phyloP scores from a whole-genome alignment of 2,888 invertebrate species.

The Lamellibrachia satsuma region DNA sequence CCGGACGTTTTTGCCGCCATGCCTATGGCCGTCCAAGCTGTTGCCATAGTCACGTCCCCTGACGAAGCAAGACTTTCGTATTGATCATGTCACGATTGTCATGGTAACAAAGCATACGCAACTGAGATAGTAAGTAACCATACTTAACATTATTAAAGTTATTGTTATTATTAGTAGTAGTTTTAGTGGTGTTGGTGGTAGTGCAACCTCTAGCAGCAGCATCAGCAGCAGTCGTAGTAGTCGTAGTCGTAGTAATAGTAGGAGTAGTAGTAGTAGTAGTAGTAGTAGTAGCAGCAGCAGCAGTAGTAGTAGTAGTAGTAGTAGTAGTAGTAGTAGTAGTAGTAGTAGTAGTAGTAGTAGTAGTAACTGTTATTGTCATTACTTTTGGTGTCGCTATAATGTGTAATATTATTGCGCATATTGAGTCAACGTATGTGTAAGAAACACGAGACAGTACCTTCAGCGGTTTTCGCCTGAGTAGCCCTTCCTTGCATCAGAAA shows the following conservation, averaged over 20 bases:
- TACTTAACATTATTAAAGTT: no score
- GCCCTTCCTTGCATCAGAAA: not conserved
- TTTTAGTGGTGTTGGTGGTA: constrained; percentile 21
- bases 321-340: constrained; percentile 19
- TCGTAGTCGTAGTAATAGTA: constrained; percentile 42
- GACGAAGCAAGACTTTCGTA: no score
- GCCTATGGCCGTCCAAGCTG: no score
- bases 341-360: constrained; percentile 19
- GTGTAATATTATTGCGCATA: no score
- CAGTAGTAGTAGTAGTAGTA: not conserved
- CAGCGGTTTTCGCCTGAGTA: not conserved
- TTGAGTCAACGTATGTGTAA: no score
- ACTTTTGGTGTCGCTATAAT: no score
- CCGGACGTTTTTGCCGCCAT: no score
- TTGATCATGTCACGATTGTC: no score
- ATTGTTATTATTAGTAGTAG: not conserved
- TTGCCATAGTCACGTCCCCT: no score
- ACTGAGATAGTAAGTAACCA: no score
- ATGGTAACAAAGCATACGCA: no score
- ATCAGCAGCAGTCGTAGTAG: constrained; percentile 32
- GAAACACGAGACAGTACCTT: not conserved
- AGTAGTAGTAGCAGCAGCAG: constrained; percentile 22
- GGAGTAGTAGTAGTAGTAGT: constrained; percentile 42
- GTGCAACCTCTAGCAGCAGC: constrained; percentile 18
- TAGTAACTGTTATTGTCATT: not conserved